These are phyloP conservation scores for Pedionomus torquatus DNA, from an alignment of 2,113 vertebrate species.

Conservation along the genomic window DNA sequence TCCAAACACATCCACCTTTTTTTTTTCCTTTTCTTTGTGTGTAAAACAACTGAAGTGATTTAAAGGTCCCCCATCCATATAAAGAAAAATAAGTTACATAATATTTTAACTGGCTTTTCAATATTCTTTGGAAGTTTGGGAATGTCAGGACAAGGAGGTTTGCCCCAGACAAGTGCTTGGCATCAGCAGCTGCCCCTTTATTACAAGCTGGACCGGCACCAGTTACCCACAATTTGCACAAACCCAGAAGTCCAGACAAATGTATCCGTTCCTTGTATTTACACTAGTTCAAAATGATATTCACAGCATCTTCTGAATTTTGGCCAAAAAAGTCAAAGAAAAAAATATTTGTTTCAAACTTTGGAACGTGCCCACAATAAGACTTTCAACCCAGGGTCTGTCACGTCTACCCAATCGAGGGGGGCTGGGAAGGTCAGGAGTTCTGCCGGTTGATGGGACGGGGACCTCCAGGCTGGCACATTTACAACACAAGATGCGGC, in stretches of 20 bases:
- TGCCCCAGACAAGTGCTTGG: slow-evolving; percentile 70
- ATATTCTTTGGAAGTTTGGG: slow-evolving; percentile 71
- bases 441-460: slow-evolving; percentile 72
- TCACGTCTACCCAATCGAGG: slow-evolving; percentile 55
- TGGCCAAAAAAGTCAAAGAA: slow-evolving; percentile 84
- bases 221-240: slow-evolving; percentile 80
- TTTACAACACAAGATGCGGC: slow-evolving; percentile 8
- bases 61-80: slow-evolving; percentile 59
- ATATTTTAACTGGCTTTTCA: slow-evolving; percentile 71
- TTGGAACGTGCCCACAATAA: slow-evolving; percentile 78
- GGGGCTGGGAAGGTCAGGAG: slow-evolving; percentile 69
- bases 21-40: neutral
- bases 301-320: slow-evolving; percentile 91
- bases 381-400: slow-evolving; percentile 62
- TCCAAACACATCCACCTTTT: slow-evolving; percentile 11
- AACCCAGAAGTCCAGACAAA: slow-evolving; percentile 84
- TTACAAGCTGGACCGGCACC: slow-evolving; percentile 61
- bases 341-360: slow-evolving; percentile 76
- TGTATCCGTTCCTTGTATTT: slow-evolving; percentile 89
- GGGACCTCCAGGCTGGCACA: slow-evolving; percentile 45
- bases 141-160: slow-evolving; percentile 71
- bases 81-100: slow-evolving; percentile 72
- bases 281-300: slow-evolving; percentile 95
- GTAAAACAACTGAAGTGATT: slow-evolving; percentile 49
- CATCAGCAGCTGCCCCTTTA: slow-evolving; percentile 70